These are phyloP conservation scores for Pegoplata infirma DNA, from an alignment of 2,888 invertebrate genomes.

Conservation along the genomic window DNA sequence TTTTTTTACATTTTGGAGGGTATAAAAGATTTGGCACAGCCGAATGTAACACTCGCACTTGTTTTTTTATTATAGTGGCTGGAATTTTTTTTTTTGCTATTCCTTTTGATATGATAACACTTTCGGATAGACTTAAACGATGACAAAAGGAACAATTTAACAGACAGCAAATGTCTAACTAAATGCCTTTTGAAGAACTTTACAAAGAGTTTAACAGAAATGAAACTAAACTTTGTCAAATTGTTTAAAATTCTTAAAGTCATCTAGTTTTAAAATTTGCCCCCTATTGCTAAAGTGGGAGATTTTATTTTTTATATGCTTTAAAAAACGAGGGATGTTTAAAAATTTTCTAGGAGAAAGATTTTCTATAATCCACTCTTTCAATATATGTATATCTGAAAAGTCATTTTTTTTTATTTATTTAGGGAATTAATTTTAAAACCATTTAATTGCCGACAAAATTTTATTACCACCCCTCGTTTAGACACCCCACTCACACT, in stretches of 20 bases:
- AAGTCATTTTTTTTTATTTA: too few relatives aligned
- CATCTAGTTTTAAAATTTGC: neutral
- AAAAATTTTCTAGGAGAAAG: neutral
- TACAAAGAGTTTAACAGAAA: neutral
- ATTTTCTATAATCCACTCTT: too few relatives aligned
- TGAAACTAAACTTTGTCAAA: neutral
- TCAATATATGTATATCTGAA: too few relatives aligned
- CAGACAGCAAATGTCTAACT: conserved; percentile 9
- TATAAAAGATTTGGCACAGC: too few relatives aligned
- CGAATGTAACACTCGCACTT: too few relatives aligned
- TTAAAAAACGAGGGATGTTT: neutral
- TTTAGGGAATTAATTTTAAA: too few relatives aligned
- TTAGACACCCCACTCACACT: neutral
- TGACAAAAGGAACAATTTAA: conserved; percentile 12
- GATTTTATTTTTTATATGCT: neutral
- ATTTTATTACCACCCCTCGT: neutral
- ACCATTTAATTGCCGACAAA: neutral
- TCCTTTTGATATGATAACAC: conserved; percentile 22
- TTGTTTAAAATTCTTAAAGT: conserved; percentile 11
- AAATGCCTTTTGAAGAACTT: neutral
- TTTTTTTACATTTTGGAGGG: too few relatives aligned
- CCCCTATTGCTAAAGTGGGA: neutral
- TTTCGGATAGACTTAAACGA: conserved; percentile 13
- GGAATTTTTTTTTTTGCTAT: too few relatives aligned
- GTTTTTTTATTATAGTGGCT: too few relatives aligned